phyloP scores from a whole-genome alignment of 2,113 vertebrate species.

The Trogon melanurus region DNA sequence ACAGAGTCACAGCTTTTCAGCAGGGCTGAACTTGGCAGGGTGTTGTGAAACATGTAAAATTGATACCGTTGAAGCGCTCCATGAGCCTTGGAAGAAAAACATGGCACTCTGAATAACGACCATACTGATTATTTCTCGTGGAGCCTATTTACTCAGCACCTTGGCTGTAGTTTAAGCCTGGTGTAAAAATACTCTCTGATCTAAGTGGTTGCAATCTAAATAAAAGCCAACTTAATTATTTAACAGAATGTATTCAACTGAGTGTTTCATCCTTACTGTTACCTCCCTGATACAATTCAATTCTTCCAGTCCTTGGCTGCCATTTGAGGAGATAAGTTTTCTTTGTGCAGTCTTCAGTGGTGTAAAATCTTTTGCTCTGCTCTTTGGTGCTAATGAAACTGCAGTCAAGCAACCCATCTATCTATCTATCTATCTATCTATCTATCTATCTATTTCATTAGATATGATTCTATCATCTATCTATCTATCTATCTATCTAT shows the following conservation, averaged over 20 bases:
- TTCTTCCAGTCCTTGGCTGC: neutral
- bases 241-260: neutral
- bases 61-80: neutral
- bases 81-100: neutral
- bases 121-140: neutral
- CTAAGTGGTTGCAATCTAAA: neutral
- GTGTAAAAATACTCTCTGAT: neutral
- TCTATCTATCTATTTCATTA: neutral
- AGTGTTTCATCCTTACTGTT: neutral
- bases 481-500: no score
- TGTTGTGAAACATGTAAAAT: neutral
- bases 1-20: neutral
- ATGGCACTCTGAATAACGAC: neutral
- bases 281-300: neutral
- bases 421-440: no score
- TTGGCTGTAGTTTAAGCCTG: neutral
- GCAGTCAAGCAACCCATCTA: neutral
- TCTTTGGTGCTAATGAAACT: neutral
- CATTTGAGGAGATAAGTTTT: neutral
- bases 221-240: conserved; percentile 9
- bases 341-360: neutral
- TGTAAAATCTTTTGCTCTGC: neutral
- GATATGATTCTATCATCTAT: no score
- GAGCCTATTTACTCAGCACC: neutral
- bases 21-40: neutral